phyloP scores from a whole-genome alignment of 92 coral and sea anemone species.

The Desmophyllum pertusum region DNA sequence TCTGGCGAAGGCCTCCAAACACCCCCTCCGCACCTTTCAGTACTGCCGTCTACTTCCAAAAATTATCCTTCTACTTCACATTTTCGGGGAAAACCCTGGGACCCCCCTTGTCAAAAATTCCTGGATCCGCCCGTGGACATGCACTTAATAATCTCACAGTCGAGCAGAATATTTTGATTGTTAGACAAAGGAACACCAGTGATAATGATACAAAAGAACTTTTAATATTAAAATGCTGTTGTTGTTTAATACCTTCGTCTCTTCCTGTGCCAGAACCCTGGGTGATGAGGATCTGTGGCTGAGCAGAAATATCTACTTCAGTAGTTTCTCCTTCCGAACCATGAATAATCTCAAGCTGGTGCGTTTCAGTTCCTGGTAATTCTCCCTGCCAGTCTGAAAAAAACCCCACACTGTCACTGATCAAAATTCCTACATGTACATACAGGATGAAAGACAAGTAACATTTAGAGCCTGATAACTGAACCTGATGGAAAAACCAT shows the following conservation, averaged over 20 bases:
- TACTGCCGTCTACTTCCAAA: no score
- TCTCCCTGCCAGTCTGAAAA: conserved; percentile 30
- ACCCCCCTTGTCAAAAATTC: no score
- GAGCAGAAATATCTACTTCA: conserved; percentile 45
- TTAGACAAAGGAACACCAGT: neutral
- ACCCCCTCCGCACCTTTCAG: no score
- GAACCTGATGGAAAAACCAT: neutral
- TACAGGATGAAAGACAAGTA: neutral
- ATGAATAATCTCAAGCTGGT: conserved; percentile 36
- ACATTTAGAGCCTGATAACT: neutral
- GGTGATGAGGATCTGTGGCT: conserved; percentile 68
- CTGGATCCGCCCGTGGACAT: no score
- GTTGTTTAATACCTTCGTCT: conserved; percentile 47
- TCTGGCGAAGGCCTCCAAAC: no score
- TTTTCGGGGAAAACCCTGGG: no score
- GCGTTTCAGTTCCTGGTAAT: conserved; percentile 38
- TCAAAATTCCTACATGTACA: neutral
- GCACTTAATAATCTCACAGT: no score
- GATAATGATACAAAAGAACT: neutral
- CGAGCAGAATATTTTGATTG: no score
- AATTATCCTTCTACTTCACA: no score
- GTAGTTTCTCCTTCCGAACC: conserved; percentile 37
- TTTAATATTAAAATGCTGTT: neutral
- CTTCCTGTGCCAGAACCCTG: conserved; percentile 63
- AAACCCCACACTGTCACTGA: neutral